Evolutionary conservation across 2,113 vertebrate genomes (phyloP), one percentile per base, ranked within the genome.

Genomic region (Gasterosteus nipponicus): DNA sequence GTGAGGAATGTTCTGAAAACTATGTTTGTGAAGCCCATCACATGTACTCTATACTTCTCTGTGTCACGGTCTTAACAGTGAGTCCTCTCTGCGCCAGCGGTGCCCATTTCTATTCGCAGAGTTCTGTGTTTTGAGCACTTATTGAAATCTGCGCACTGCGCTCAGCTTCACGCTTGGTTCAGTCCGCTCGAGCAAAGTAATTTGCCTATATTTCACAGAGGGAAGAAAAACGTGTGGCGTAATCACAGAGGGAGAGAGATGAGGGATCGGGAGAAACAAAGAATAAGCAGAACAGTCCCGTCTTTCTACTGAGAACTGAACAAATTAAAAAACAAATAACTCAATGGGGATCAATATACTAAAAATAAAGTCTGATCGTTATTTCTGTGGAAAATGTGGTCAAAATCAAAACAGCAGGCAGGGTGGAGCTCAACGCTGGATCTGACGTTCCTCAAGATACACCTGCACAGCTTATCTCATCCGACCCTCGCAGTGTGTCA

Each of bases 131-230:
- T 68, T 26, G n/a, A 44, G 35, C 61, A 68, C 2, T 47, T 73
- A 56, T 57, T 18, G 29, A 73, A 19, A 61, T 33, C 60, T 41
- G 59, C 18, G 44, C 71, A 54, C 19, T 7, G 10, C n/a, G 16
- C 57, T 53, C 33, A 18, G 61, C 58, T 64, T 74, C 61, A 71
- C 29, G 59, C 66, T 75, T 51, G 65, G 5, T 73, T 81, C 41
- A 51, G 56, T 16, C 58, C 56, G 53, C 9, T 2, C 70, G 38
- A 62, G 72, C 29, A 56, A 83, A 78, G 69, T 66, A 5, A 49
- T 19, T 49, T n/a, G 42, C 19, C 31, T 51, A 64, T 22, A 63
- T 62, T 49, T 77, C 66, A 53, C 74, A 81, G 51, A 71, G 54
- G 63, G 68, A 33, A 12, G 33, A 42, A 14, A 72, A 57, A 76